Conservation (phyloP, 2,888 invertebrate species). For the Geotrupes spiniger region DNA sequence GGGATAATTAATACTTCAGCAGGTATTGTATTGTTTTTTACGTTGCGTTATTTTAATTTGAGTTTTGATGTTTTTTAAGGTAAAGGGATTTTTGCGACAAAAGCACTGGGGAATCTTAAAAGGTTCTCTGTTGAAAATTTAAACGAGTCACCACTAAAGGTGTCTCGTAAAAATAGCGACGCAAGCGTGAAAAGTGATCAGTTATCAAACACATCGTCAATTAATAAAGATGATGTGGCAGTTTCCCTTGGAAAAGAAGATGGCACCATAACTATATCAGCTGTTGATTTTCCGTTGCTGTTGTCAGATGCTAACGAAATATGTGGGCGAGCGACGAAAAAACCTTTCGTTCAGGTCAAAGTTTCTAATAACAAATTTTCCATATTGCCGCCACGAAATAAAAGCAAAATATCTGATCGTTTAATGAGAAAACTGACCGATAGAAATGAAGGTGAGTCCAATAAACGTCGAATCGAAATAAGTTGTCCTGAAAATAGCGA, state of each 20-base stretch:
- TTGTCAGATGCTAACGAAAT: too few species aligned
- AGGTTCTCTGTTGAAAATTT: too few species aligned
- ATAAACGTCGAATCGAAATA: slow-evolving; percentile 3
- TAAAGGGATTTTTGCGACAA: too few species aligned
- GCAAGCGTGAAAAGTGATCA: slow-evolving; percentile 37
- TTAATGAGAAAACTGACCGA: slow-evolving; percentile 42
- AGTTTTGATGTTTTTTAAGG: too few species aligned
- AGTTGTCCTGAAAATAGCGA: slow-evolving; percentile 10
- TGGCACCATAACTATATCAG: background rate
- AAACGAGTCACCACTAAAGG: background rate
- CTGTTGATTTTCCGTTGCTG: too few species aligned
- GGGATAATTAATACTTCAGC: too few species aligned
- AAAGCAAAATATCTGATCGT: slow-evolving; percentile 42
- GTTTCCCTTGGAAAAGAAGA: slow-evolving; percentile 35
- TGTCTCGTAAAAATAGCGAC: slow-evolving; percentile 37
- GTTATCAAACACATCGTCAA: slow-evolving; percentile 36
- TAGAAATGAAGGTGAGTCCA: slow-evolving; percentile 3
- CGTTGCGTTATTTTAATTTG: too few species aligned
- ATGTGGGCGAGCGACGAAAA: too few species aligned
- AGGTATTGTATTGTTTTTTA: too few species aligned
- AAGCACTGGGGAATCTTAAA: too few species aligned
- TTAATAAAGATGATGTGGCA: slow-evolving; percentile 39
- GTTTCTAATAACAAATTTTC: background rate
- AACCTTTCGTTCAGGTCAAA: too few species aligned
- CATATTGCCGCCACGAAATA: slow-evolving; percentile 36